phyloP scores from a whole-genome alignment of 2,888 invertebrate species.

The Synanthedon andrenaeformis region DNA sequence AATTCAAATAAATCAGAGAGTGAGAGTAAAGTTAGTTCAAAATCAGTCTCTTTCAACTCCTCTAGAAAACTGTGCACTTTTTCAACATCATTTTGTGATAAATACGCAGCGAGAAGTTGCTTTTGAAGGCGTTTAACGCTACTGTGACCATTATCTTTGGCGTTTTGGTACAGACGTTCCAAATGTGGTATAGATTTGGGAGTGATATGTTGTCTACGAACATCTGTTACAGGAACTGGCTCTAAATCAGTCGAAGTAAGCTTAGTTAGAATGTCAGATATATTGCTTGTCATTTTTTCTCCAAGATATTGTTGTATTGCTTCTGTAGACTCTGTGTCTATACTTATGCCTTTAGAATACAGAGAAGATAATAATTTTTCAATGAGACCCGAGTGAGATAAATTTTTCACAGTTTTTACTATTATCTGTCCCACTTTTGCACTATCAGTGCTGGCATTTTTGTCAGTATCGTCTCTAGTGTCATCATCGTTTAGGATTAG shows the following conservation, averaged over 20 bases:
- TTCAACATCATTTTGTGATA: constrained; percentile 72
- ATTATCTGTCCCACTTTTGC: constrained; percentile 68
- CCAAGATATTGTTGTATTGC: constrained; percentile 74
- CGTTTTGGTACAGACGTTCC: constrained; percentile 38
- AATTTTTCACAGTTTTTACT: constrained; percentile 54
- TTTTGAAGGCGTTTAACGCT: constrained; percentile 71
- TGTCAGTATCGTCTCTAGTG: constrained; percentile 13
- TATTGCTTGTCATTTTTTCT: constrained; percentile 73
- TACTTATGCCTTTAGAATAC: constrained; percentile 74
- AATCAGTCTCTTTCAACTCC: constrained; percentile 71
- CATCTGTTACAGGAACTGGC: constrained; percentile 26
- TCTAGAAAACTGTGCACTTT: constrained; percentile 70
- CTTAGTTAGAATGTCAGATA: constrained; percentile 73
- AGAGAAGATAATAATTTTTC: constrained; percentile 66
- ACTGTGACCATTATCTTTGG: constrained; percentile 68
- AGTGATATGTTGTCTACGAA: constrained; percentile 20
- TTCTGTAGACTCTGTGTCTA: constrained; percentile 73
- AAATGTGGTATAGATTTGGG: constrained; percentile 61
- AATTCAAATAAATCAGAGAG: constrained; percentile 76
- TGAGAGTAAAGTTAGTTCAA: constrained; percentile 67
- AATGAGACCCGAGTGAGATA: constrained; percentile 49
- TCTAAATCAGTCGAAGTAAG: constrained; percentile 75
- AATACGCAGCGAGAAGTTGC: constrained; percentile 72
- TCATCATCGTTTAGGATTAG: constrained; percentile 27
- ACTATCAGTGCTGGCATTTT: constrained; percentile 8